Base-by-base conservation (phyloP, 1,140 invertebrate genomes). In the Lepidurus apus region DNA sequence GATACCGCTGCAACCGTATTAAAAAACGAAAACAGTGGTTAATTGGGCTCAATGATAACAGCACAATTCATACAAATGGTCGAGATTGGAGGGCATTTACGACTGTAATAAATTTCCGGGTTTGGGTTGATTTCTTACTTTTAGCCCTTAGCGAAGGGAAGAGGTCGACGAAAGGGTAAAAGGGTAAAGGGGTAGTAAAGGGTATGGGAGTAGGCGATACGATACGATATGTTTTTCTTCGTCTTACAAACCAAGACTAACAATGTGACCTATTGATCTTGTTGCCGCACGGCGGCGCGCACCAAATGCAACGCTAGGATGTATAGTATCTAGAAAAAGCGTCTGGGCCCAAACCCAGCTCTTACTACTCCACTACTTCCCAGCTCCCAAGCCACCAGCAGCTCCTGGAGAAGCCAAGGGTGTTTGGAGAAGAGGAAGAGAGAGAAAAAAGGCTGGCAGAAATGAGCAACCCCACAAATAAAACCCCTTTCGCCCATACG, bases 1-100 rank as follows among this genome's bases (percentile, higher is more conserved):
- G 90, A 85, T 93, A 95, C 89, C 92, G 93, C 93, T 93, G 86
- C 21, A 85, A 84, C 77, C 79, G 79, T 76, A 80, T 77, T 42
- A 78, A 26, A 77, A 81, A 77, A 77, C 74, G 2, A 75, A n/a
- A 7, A 47, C 3, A 34, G 34, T 34, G 34, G 34, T 34, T 34
- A 34, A 34, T 34, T 34, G 34, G 34, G 34, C 34, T 34, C 34
- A 34, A 0, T 34, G 34, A 34, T 34, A 34, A 4, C 34, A 34
- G 2, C 1, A 34, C 34, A 4, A 34, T 74, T 17, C 73, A 74
- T 13, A 74, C 5, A 21, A 34, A 74, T 34, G 34, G 34, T 34
- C 34, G 34, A 4, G 34, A 34, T 34, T 34, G 34, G 34, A 4
- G 34, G 3, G 2, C 34, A 34, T 34, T 34, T 34, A 34, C 4